These are phyloP conservation scores for Pediacus dermestoides DNA, from an alignment of 2,888 invertebrate genomes.

Conservation along the genomic window DNA sequence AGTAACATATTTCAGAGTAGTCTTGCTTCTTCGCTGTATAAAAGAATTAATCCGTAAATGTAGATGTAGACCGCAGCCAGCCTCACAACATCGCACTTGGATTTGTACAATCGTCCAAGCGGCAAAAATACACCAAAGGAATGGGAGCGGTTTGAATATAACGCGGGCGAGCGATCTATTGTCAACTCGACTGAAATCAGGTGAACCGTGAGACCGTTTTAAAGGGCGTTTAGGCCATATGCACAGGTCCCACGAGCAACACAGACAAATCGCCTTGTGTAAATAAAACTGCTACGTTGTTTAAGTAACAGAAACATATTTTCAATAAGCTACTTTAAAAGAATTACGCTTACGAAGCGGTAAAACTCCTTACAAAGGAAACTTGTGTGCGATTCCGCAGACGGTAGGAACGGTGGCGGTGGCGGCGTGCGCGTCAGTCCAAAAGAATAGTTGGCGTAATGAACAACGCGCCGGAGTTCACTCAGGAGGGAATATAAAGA, in stretches of 20 bases:
- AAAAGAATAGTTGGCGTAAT: slow-evolving; percentile 48
- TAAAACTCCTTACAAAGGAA: slow-evolving; percentile 31
- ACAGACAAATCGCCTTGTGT: slow-evolving; percentile 13
- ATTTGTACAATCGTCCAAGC: slow-evolving; percentile 16
- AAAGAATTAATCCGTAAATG: no score
- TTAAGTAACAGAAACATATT: slow-evolving; percentile 41
- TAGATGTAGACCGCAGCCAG: no score
- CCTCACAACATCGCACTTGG: no score
- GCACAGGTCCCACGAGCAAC: slow-evolving; percentile 16
- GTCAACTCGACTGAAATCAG: slow-evolving; percentile 26
- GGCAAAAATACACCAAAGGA: slow-evolving; percentile 26
- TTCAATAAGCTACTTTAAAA: slow-evolving; percentile 44
- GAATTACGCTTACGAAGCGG: slow-evolving; percentile 35
- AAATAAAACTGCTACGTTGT: slow-evolving; percentile 15
- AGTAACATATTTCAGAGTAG: no score
- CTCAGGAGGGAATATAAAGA: slow-evolving; percentile 47
- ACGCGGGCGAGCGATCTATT: slow-evolving; percentile 29
- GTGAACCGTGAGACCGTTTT: slow-evolving; percentile 25
- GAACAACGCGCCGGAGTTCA: slow-evolving; percentile 44
- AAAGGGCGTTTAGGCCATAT: slow-evolving; percentile 11
- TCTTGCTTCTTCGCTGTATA: no score
- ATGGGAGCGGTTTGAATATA: slow-evolving; percentile 27
- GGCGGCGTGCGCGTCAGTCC: slow-evolving; percentile 34
- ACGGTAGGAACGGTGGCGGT: background rate
- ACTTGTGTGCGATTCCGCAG: slow-evolving; percentile 35